These are phyloP conservation scores for Deroplatys truncata DNA, from an alignment of 2,888 invertebrate species.

Conservation along the genomic window DNA sequence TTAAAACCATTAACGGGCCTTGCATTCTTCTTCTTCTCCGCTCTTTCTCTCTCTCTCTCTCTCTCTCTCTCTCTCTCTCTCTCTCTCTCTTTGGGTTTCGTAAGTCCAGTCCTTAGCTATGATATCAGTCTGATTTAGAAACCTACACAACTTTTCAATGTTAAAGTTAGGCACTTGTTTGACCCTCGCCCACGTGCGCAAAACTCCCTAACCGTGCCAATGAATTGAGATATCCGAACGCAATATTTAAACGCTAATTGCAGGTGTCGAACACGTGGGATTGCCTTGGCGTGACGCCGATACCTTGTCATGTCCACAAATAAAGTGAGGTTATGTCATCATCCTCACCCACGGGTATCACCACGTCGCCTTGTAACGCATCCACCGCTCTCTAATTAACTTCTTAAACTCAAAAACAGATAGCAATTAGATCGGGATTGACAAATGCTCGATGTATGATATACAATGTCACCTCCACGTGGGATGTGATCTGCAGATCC, in stretches of 20 bases:
- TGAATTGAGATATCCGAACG: background rate
- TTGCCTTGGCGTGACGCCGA: background rate
- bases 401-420: background rate
- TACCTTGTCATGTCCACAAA: background rate
- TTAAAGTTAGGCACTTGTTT: no score
- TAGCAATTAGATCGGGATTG: background rate
- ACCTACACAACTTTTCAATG: no score
- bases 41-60: no score
- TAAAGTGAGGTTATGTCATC: background rate
- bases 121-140: no score
- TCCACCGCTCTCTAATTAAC: background rate
- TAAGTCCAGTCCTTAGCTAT: no score
- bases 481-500: no score
- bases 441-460: background rate
- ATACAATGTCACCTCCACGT: background rate
- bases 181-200: no score
- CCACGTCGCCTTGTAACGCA: background rate
- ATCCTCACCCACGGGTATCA: background rate
- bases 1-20: no score
- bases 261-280: background rate
- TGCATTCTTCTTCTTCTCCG: no score
- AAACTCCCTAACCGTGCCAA: no score
- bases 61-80: no score
- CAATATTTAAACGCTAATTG: background rate
- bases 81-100: no score